These are phyloP conservation scores for Neodontobutis hainanensis DNA, from an alignment of 2,113 vertebrate genomes.

Conservation along the genomic window DNA sequence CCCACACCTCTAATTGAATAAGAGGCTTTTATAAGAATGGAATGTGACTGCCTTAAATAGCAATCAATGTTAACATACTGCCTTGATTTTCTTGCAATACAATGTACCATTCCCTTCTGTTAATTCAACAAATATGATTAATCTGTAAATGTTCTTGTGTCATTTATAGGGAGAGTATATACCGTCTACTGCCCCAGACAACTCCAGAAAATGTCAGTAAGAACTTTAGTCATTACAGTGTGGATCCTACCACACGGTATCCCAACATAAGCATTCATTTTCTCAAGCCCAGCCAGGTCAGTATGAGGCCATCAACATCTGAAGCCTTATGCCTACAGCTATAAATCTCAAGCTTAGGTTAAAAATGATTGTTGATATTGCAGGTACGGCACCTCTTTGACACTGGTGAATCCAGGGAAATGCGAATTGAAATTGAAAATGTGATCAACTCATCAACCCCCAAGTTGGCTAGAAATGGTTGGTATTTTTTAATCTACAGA, in stretches of 20 bases:
- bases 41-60: constrained; percentile 45
- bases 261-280: constrained; percentile 94
- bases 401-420: constrained; percentile 87
- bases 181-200: constrained; percentile 94
- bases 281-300: constrained; percentile 91
- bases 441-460: constrained; percentile 88
- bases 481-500: constrained; percentile 32
- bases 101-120: background rate
- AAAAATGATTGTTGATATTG: background rate
- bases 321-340: background rate
- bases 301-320: background rate
- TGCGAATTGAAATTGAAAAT: constrained; percentile 90
- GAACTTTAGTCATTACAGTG: constrained; percentile 95
- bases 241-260: constrained; percentile 94
- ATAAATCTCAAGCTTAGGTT: background rate
- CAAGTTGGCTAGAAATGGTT: constrained; percentile 91
- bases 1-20: constrained; percentile 45
- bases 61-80: constrained; percentile 2
- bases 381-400: constrained; percentile 92
- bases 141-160: background rate
- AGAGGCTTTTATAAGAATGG: constrained; percentile 42
- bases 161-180: constrained; percentile 90
- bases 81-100: background rate
- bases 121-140: too few relatives aligned
- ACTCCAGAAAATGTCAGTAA: constrained; percentile 98